Conservation (phyloP, 1,140 invertebrate species). For the Drosophila fuyamai region DNA sequence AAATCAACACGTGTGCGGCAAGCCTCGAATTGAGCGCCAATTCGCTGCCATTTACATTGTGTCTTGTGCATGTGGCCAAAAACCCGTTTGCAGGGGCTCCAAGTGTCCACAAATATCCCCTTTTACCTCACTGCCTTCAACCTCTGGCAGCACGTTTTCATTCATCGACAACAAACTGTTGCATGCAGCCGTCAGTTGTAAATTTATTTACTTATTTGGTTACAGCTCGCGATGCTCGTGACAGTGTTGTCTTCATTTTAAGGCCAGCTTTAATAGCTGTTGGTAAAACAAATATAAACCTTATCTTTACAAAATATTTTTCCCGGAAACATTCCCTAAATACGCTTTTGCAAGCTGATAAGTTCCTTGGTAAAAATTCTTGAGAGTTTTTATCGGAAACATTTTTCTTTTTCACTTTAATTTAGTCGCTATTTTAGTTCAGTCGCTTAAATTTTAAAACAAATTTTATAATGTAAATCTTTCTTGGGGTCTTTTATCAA, state of each 20-base stretch:
- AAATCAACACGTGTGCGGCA: conserved; percentile 61
- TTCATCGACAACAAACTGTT: conserved; percentile 69
- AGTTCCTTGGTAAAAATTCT: no score
- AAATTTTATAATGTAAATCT: no score
- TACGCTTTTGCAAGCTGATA: no score
- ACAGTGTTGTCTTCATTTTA: conserved; percentile 24
- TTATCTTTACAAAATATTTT: no score
- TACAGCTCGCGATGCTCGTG: conserved; percentile 45
- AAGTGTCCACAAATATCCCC: conserved; percentile 48
- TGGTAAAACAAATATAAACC: background rate
- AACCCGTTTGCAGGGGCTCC: conserved; percentile 74
- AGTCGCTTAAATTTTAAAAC: no score
- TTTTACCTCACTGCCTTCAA: background rate
- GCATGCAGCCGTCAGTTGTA: conserved; percentile 72
- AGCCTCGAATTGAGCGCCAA: conserved; percentile 39
- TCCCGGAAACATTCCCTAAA: no score
- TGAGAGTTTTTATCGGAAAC: no score
- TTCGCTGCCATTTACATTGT: conserved; percentile 40
- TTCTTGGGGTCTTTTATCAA: no score
- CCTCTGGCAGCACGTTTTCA: conserved; percentile 66
- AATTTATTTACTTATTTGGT: conserved; percentile 51
- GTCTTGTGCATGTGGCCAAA: conserved; percentile 44
- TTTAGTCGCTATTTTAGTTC: no score
- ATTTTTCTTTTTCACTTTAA: no score
- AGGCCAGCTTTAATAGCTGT: background rate